These are phyloP conservation scores for Pinna nobilis DNA, from an alignment of 1,140 invertebrate genomes.

Conservation along the genomic window DNA sequence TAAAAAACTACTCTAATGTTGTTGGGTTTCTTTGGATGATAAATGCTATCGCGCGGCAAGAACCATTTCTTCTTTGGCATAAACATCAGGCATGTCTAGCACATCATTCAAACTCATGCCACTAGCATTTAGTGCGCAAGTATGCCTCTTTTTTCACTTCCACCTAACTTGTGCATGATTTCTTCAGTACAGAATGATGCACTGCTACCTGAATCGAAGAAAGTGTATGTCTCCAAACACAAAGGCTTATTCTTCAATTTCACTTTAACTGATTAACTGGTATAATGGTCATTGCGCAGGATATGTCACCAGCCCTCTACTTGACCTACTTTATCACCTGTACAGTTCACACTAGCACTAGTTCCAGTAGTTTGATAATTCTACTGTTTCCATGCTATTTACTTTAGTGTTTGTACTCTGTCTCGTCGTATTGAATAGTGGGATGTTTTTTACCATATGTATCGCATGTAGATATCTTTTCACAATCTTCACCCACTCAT, in stretches of 20 bases:
- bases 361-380: too few species aligned
- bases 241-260: constrained; percentile 13
- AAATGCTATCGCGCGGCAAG: constrained; percentile 44
- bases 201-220: constrained; percentile 28
- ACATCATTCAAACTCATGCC: constrained; percentile 2
- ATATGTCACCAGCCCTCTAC: constrained; percentile 14
- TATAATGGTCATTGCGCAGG: constrained; percentile 41
- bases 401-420: too few species aligned
- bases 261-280: constrained; percentile 27
- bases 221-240: constrained; percentile 22
- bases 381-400: too few species aligned
- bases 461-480: too few species aligned
- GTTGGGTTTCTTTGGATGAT: constrained; percentile 30
- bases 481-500: too few species aligned
- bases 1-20: constrained; percentile 52
- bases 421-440: too few species aligned
- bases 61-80: constrained; percentile 47
- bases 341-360: too few species aligned
- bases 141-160: constrained; percentile 26
- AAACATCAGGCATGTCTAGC: constrained; percentile 34
- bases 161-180: constrained; percentile 24
- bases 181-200: constrained; percentile 33
- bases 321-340: too few species aligned
- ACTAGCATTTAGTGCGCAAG: constrained; percentile 28
- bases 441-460: too few species aligned